A percentile compares a stretch with the other conserved stretches of the same genome.
These are phyloP conservation scores for Diachrysia chrysitis DNA, from an alignment of 2,888 invertebrate genomes.

Conservation along the genomic window DNA sequence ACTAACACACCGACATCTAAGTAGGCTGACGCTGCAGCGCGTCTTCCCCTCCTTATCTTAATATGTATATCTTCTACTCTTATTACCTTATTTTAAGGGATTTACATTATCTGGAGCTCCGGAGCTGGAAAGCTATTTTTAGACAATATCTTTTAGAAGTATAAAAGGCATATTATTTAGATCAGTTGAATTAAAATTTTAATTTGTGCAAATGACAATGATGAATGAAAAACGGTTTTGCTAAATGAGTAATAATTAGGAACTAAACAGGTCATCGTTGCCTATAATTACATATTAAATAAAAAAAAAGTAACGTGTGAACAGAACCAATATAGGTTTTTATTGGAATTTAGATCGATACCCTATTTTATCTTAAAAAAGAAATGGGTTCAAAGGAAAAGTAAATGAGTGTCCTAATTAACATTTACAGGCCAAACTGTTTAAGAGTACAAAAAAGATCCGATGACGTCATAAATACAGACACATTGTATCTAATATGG, in stretches of 20 bases:
- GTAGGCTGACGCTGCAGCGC: slow-evolving; percentile 38
- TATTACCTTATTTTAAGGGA: slow-evolving; percentile 42
- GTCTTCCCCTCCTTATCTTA: slow-evolving; percentile 31
- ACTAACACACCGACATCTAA: slow-evolving; percentile 49
- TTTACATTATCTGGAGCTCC: slow-evolving; percentile 38
- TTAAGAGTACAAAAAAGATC: not conserved
- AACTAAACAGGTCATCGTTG: not conserved
- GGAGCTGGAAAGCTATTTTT: slow-evolving; percentile 36
- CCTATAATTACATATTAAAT: not conserved
- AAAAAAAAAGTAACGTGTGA: not conserved
- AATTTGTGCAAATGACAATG: not conserved
- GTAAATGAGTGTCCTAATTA: not conserved
- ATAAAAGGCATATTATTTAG: slow-evolving; percentile 25
- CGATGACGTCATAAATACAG: no score
- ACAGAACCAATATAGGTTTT: not conserved
- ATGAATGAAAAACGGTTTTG: not conserved
- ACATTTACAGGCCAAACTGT: not conserved
- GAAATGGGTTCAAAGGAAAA: not conserved
- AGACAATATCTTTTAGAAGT: slow-evolving; percentile 38
- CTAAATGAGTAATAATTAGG: not conserved
- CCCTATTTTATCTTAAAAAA: not conserved
- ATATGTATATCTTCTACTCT: slow-evolving; percentile 38
- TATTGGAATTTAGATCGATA: no score
- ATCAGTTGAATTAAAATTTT: not conserved
- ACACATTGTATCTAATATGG: not conserved